These are phyloP conservation scores for Cisticola juncidis DNA, from an alignment of 2,113 vertebrate genomes.

Conservation along the genomic window DNA sequence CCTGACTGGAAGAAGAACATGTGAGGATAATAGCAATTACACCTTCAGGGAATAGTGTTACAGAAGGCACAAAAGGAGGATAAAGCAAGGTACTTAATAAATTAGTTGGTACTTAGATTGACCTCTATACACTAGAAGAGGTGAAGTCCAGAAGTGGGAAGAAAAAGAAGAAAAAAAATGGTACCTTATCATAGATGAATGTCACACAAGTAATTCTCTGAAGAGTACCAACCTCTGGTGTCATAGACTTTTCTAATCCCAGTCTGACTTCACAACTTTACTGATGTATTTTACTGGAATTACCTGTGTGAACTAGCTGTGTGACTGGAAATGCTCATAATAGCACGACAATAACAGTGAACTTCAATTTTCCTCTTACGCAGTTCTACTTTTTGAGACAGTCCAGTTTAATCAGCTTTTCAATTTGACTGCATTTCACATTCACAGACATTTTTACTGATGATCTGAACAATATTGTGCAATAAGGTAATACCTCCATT, in stretches of 20 bases:
- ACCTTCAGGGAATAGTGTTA: not conserved
- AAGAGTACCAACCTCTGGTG: not conserved
- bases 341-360: not conserved
- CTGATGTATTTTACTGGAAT: not conserved
- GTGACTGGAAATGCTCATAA: not conserved
- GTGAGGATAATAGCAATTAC: not conserved
- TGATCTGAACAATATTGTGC: not conserved
- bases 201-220: not conserved
- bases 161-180: not conserved
- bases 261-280: not conserved
- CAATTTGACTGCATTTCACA: not conserved
- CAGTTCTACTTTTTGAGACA: not conserved
- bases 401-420: not conserved
- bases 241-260: not conserved
- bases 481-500: not conserved
- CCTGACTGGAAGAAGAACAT: not conserved
- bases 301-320: not conserved
- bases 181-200: not conserved
- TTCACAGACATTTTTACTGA: not conserved
- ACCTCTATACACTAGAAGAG: not conserved
- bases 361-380: not conserved
- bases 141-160: accelerated
- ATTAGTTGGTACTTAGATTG: not conserved
- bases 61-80: not conserved
- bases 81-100: not conserved